Evolutionary conservation across 2,797 vertebrate species (phyloP).

Genomic region (Hirundo rustica): DNA sequence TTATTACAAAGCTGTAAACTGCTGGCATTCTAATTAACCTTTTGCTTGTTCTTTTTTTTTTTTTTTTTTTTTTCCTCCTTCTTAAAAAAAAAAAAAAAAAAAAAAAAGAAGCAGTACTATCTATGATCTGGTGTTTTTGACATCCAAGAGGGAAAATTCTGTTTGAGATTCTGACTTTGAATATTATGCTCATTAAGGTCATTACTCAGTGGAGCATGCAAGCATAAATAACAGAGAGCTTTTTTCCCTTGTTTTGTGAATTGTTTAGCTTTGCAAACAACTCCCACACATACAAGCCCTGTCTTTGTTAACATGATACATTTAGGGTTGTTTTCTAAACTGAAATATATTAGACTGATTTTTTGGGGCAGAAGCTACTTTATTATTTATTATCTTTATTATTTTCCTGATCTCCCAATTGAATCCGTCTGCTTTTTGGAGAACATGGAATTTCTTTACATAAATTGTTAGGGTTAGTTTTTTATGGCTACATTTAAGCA

Average conservation of each 20-base stretch:
- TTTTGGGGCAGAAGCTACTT: neutral
- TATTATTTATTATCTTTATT: neutral
- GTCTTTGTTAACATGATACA: neutral
- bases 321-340: neutral
- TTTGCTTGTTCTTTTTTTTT: neutral
- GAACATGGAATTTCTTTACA: neutral
- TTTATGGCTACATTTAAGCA: neutral
- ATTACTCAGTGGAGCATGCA: slow-evolving; percentile 42
- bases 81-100: neutral
- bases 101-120: neutral
- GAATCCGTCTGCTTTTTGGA: slow-evolving; percentile 3
- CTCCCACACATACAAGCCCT: neutral
- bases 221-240: slow-evolving; percentile 13
- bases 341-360: neutral
- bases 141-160: slow-evolving; percentile 15
- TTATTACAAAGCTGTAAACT: neutral
- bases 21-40: neutral
- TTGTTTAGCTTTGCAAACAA: slow-evolving; percentile 44
- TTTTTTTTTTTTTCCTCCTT: neutral
- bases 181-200: slow-evolving; percentile 29
- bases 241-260: neutral
- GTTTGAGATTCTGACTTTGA: slow-evolving; percentile 39
- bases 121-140: neutral
- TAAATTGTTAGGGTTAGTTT: neutral
- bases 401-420: neutral